Evolutionary conservation across 2,797 vertebrate genomes (phyloP).

Genomic region (Bryconaethiops microstoma): DNA sequence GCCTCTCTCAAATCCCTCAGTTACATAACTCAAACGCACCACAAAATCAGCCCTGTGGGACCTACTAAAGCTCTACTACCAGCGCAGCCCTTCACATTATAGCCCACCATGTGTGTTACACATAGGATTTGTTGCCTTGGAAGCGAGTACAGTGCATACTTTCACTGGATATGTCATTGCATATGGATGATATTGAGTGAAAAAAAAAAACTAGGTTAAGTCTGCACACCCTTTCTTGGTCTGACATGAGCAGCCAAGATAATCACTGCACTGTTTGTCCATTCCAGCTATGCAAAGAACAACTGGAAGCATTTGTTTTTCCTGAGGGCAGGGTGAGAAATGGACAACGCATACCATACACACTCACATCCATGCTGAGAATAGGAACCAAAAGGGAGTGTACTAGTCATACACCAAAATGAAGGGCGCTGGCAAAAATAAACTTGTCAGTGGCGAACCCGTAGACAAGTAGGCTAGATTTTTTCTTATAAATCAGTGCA

Average conservation of each 20-base stretch:
- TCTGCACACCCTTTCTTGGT: conserved; percentile 20
- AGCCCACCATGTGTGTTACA: conserved; percentile 3
- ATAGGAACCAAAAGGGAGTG: not conserved
- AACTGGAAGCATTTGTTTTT: conserved; percentile 47
- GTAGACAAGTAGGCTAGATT: too few species aligned
- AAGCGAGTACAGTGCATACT: conserved; percentile 31
- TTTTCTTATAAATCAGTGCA: not conserved
- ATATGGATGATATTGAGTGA: not conserved
- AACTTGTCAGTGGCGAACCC: not conserved
- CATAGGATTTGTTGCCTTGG: conserved; percentile 20
- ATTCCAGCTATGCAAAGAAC: conserved; percentile 37
- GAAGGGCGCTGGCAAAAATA: not conserved
- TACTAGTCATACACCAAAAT: conserved; percentile 2
- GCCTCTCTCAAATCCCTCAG: conserved; percentile 7
- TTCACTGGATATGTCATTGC: conserved; percentile 23
- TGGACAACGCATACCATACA: conserved; percentile 36
- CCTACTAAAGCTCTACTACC: conserved; percentile 28
- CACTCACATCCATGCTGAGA: conserved; percentile 8
- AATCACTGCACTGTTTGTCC: conserved; percentile 37
- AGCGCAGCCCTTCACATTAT: conserved; percentile 10
- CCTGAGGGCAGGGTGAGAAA: conserved; percentile 41
- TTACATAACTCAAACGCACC: conserved; percentile 38
- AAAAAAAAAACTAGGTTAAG: conserved; percentile 35
- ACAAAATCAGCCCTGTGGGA: conserved; percentile 25
- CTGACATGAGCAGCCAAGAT: conserved; percentile 32